phyloP scores from a whole-genome alignment of 2,113 vertebrate genomes.

The Dicaeum eximium region DNA sequence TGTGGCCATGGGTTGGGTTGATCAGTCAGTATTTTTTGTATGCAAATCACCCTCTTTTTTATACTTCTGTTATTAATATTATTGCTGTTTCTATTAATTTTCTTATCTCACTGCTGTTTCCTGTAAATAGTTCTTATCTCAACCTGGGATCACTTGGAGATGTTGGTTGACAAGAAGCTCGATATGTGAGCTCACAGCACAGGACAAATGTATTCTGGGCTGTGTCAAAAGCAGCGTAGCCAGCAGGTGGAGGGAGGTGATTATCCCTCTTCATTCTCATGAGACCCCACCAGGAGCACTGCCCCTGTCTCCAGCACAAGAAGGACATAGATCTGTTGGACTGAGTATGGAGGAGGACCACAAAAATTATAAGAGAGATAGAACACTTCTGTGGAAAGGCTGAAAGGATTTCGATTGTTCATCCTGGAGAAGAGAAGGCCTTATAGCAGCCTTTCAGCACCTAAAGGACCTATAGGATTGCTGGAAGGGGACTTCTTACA shows the following conservation, averaged over 20 bases:
- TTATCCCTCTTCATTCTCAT: neutral
- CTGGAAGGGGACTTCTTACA: neutral
- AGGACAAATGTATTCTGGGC: neutral
- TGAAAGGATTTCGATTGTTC: neutral
- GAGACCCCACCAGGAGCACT: neutral
- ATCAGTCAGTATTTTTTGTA: neutral
- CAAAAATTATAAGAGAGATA: neutral
- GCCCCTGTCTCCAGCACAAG: neutral
- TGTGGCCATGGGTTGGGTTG: fast-evolving
- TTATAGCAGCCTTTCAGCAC: neutral
- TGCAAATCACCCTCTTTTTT: neutral
- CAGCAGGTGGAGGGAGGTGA: neutral
- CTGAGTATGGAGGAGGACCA: neutral
- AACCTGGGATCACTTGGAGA: neutral
- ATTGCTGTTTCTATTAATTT: neutral
- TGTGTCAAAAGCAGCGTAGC: fast-evolving
- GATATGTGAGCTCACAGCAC: neutral
- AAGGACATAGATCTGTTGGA: neutral
- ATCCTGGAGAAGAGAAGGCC: neutral
- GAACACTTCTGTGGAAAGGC: neutral
- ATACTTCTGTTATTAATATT: neutral
- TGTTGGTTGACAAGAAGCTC: neutral
- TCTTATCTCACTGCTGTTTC: neutral
- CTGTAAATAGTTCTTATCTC: neutral
- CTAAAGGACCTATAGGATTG: neutral